These are phyloP conservation scores for Ataeniobius toweri DNA, from an alignment of 2,797 vertebrate species.

Conservation along the genomic window DNA sequence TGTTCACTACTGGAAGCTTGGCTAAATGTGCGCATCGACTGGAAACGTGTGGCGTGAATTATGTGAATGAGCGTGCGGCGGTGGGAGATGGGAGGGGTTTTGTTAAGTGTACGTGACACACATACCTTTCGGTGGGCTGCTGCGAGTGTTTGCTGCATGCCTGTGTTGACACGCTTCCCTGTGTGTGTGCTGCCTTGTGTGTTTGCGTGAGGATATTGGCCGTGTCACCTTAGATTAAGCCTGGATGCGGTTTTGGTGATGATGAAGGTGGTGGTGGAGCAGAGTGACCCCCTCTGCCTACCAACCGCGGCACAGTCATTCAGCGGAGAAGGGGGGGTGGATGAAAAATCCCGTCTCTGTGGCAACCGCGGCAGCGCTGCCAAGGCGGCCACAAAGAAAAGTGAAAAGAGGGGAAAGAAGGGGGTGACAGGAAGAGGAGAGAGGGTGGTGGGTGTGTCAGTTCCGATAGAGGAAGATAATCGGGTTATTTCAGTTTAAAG, in stretches of 20 bases:
- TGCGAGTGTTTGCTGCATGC: constrained; percentile 38
- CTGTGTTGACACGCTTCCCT: constrained; percentile 11
- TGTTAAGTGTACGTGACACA: constrained; percentile 4
- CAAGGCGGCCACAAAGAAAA: constrained; percentile 77
- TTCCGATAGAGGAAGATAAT: constrained; percentile 29
- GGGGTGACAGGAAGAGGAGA: constrained; percentile 31
- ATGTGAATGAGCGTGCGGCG: constrained; percentile 52
- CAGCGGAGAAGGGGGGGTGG: constrained; percentile 50
- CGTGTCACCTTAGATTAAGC: constrained; percentile 70
- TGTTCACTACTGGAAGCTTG: constrained; percentile 27
- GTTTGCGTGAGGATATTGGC: constrained; percentile 49
- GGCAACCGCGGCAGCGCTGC: constrained; percentile 76
- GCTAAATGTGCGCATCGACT: constrained; percentile 39
- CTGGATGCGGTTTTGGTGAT: constrained; percentile 39
- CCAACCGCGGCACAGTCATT: constrained; percentile 79
- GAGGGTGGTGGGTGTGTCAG: constrained; percentile 69
- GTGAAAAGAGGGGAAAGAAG: constrained; percentile 15
- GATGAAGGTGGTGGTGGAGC: constrained; percentile 19
- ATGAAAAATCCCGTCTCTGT: constrained; percentile 78
- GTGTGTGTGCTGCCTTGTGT: constrained; percentile 16
- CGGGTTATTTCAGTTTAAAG: not conserved
- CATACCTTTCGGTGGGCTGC: constrained; percentile 27
- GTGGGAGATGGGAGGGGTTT: constrained; percentile 29
- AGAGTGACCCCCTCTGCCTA: constrained; percentile 66
- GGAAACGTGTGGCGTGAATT: constrained; percentile 55